A percentile compares a stretch with the other conserved stretches of the same genome.
These are phyloP conservation scores for Allacma fusca DNA, from an alignment of 2,888 invertebrate species.

Conservation along the genomic window DNA sequence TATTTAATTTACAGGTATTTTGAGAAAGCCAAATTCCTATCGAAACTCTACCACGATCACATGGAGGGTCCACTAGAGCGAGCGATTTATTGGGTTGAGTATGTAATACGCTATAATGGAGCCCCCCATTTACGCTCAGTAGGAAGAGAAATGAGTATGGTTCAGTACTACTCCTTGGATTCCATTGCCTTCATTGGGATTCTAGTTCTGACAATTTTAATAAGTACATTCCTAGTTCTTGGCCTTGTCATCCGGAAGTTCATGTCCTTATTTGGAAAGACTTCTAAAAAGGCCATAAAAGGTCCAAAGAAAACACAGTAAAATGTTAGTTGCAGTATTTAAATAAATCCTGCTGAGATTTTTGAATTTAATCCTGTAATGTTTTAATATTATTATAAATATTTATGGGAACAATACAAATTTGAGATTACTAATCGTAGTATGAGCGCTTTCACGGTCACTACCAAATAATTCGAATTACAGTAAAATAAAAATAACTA, in stretches of 20 bases:
- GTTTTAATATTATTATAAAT: too few relatives aligned
- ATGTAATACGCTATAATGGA: not conserved
- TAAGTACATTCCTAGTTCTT: not conserved
- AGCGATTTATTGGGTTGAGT: constrained; percentile 1
- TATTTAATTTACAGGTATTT: not conserved
- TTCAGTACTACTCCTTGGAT: constrained; percentile 5
- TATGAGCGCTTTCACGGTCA: too few relatives aligned
- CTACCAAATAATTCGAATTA: too few relatives aligned
- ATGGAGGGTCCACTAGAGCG: not conserved
- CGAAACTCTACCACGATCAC: not conserved
- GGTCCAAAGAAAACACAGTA: too few relatives aligned
- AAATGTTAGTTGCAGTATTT: too few relatives aligned
- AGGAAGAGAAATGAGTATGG: not conserved
- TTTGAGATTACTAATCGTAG: too few relatives aligned
- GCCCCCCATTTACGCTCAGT: not conserved
- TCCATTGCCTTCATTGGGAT: not conserved
- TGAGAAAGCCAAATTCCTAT: not conserved
- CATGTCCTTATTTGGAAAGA: too few relatives aligned
- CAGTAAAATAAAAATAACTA: too few relatives aligned
- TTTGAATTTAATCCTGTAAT: too few relatives aligned
- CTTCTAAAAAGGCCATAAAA: too few relatives aligned
- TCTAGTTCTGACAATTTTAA: not conserved
- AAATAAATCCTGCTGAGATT: too few relatives aligned
- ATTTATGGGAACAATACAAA: too few relatives aligned
- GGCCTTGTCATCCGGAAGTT: not conserved